Base-by-base conservation (phyloP, 2,797 vertebrate species). In the Nannoperca australis region DNA sequence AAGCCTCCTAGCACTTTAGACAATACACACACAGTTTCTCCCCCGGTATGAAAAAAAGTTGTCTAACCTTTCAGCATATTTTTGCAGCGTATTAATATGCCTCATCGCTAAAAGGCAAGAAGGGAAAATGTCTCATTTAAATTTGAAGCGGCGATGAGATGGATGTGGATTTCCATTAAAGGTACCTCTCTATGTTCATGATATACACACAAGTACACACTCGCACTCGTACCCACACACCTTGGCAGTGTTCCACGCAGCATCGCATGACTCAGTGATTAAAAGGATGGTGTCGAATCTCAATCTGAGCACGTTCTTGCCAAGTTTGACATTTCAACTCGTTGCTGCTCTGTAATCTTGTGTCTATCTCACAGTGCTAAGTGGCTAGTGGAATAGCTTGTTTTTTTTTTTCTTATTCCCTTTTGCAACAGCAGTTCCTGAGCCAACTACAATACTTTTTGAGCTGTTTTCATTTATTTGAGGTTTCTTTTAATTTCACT, bases 51-150 rank as follows among this genome's bases (percentile, higher is more conserved):
- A 68, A 77, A 77, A 78, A 84, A 82, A 71, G 64, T 78, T 59
- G 50, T 76, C 78, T 91, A 93, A 94, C 93, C 93, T 94, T 93
- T 93, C 82, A 74, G 86, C 88, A 82, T 78, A 55, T 72, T 87
- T 84, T 76, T 74, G 78, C 61, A 82, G 77, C 90, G 89, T 88
- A 91, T 93, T 94, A 93, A 92, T 92, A 93, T 92, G 87, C 88
- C 66, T 84, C 86, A 77, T 85, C 30, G 91, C 93, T 91, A 83
- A 93, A 90, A 94, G 90, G 92, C 90, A 88, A 85, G 77, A 79
- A 88, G 82, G 64, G 88, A 91, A 93, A 94, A 94, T 94, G 93
- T 94, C 93, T 94, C 91, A 94, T 93, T 94, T 94, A 90, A 94
- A 94, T 92, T 87, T 93, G 69, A 67, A 88, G 86, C 67, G 42